Base-by-base conservation (phyloP, 2,113 vertebrate genomes). In the Varanus salvator region DNA sequence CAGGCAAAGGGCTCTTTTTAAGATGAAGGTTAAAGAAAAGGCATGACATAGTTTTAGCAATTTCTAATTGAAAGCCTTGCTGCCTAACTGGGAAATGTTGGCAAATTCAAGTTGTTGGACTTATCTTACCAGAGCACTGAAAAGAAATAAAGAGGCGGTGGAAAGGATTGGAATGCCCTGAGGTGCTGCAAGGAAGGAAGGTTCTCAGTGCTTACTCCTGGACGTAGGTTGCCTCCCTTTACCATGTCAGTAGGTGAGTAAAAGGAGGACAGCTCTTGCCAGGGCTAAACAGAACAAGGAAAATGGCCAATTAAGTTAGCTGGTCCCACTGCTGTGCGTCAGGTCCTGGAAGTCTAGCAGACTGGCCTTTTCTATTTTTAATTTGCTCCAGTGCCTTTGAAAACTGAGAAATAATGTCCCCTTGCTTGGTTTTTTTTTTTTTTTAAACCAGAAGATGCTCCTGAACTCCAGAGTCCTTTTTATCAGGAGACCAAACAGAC, bases 121-220 rank as follows among this genome's bases (percentile, higher is more conserved):
- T 93, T 91, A 85, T 94, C 89, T 86, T 93, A 86, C 82, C 80
- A n/a, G 76, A 90, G 44, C 84, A 92, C 91, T 93, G 91, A 94
- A 92, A 90, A 94, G 92, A 93, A 94, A 91, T 88, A 94, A 77
- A 92, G 76, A 87, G 64, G 78, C 94, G 82, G 81, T 52, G 17
- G 74, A 87, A n/a, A 48, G 74, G 54, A 54, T 54, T 54, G 54
- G 44, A 91, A 80, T 71, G 34, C 74, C 27, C 66, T 25, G 23
- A 57, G 34, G 91, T 91, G 27, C n/a, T 82, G 87, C 84, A 91
- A 83, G 88, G 86, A 92, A 89, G 72, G 68, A 92, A 31, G 66
- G 38, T 48, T 64, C 48, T 93, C 88, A 89, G 86, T 76, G 72
- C 86, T 94, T 91, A 78, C 85, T 91, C 68, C 85, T 88, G 21